Evolutionary conservation across 2,113 vertebrate species (phyloP).

Genomic region (Callipepla californica): DNA sequence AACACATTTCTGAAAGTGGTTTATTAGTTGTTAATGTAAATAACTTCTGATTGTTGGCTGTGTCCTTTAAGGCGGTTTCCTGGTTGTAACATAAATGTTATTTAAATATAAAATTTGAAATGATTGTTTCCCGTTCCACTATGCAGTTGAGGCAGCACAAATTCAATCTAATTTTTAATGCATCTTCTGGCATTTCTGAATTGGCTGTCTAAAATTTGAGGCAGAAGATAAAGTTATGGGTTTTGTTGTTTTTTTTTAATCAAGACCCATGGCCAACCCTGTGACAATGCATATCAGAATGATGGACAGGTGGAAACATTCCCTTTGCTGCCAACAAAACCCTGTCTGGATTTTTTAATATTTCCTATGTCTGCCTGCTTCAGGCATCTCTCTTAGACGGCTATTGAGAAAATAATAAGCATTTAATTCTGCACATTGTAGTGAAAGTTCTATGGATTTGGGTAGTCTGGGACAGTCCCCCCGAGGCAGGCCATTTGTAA

Average conservation of each 20-base stretch:
- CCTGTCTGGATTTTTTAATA: neutral
- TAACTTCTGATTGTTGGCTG: neutral
- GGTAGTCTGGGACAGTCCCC: neutral
- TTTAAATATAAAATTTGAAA: slow-evolving; percentile 7
- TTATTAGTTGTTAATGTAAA: neutral
- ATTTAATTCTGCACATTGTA: neutral
- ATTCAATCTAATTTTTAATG: slow-evolving; percentile 2
- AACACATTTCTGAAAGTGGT: neutral
- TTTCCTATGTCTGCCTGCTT: neutral
- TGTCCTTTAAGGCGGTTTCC: neutral
- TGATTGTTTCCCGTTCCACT: neutral
- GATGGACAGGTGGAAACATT: neutral
- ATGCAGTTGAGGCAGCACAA: neutral
- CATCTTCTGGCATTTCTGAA: neutral
- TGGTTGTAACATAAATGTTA: neutral
- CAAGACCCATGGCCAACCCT: neutral
- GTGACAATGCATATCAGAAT: neutral
- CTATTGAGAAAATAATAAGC: neutral
- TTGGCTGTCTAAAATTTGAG: neutral
- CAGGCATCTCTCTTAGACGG: neutral
- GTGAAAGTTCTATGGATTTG: neutral
- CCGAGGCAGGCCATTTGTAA: neutral
- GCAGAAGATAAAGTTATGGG: neutral
- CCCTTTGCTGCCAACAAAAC: neutral
- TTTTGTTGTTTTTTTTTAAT: neutral